phyloP scores from a whole-genome alignment of 2,797 vertebrate genomes.

The Fistularia tabacaria region DNA sequence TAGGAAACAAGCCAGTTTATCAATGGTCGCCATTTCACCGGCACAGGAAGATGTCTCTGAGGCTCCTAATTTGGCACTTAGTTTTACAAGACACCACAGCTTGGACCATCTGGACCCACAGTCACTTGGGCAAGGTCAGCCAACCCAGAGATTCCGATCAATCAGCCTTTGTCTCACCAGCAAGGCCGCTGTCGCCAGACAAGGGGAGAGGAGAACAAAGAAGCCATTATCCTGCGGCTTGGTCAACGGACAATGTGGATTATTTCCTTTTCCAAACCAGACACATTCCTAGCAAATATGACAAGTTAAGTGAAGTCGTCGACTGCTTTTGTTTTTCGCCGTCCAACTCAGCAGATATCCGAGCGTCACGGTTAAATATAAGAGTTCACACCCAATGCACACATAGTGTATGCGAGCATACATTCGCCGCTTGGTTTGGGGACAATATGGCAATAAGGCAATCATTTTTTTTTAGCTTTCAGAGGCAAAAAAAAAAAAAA shows the following conservation, averaged over 20 bases:
- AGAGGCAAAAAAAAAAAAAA: no score
- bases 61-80: constrained; percentile 52
- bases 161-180: constrained; percentile 57
- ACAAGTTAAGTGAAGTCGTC: no score
- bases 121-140: constrained; percentile 65
- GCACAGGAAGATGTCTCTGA: constrained; percentile 18
- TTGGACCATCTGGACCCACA: constrained; percentile 66
- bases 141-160: constrained; percentile 58
- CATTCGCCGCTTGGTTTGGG: no score
- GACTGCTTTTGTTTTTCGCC: no score
- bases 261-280: background rate
- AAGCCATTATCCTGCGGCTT: constrained; percentile 20
- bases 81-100: constrained; percentile 46
- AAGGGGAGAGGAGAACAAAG: constrained; percentile 27
- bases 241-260: constrained; percentile 6
- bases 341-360: no score
- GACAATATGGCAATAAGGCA: no score
- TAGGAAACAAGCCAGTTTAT: constrained; percentile 33
- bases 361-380: no score
- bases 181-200: constrained; percentile 19
- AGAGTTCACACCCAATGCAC: no score
- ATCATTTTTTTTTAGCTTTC: no score
- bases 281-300: background rate
- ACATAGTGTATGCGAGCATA: no score
- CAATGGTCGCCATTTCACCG: constrained; percentile 39